Conservation (phyloP, 2,888 invertebrate genomes). For the Epirrhoe tristata region DNA sequence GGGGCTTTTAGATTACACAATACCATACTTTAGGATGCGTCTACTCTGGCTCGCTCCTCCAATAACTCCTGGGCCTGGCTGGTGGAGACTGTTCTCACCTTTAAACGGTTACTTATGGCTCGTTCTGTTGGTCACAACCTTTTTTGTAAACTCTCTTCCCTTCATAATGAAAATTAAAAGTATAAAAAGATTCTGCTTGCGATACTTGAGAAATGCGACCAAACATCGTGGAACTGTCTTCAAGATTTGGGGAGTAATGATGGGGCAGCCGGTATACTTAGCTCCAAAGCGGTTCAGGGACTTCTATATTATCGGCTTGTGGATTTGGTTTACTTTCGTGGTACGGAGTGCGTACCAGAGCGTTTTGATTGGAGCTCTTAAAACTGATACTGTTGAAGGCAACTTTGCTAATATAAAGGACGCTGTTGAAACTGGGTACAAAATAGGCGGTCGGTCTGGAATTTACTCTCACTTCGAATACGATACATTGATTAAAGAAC, state of each 20-base stretch:
- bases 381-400: slow-evolving; percentile 63
- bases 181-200: slow-evolving; percentile 57
- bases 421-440: slow-evolving; percentile 60
- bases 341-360: slow-evolving; percentile 72
- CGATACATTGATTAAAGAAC: slow-evolving; percentile 60
- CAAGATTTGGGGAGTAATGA: slow-evolving; percentile 67
- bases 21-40: slow-evolving; percentile 67
- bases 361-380: slow-evolving; percentile 69
- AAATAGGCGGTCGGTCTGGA: slow-evolving; percentile 65
- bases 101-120: slow-evolving; percentile 71
- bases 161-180: slow-evolving; percentile 56
- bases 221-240: slow-evolving; percentile 61
- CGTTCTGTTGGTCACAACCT: slow-evolving; percentile 57
- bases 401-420: slow-evolving; percentile 64
- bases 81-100: slow-evolving; percentile 68
- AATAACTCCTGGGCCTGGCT: slow-evolving; percentile 57
- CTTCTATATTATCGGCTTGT: slow-evolving; percentile 67
- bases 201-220: slow-evolving; percentile 59
- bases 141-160: slow-evolving; percentile 62
- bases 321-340: slow-evolving; percentile 75
- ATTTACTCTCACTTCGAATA: slow-evolving; percentile 67
- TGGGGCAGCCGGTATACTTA: slow-evolving; percentile 67
- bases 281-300: slow-evolving; percentile 67
- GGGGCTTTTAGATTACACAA: slow-evolving; percentile 63
- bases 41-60: slow-evolving; percentile 72